These are phyloP conservation scores for Furcifer pardalis DNA, from an alignment of 2,797 vertebrate species.

Conservation along the genomic window DNA sequence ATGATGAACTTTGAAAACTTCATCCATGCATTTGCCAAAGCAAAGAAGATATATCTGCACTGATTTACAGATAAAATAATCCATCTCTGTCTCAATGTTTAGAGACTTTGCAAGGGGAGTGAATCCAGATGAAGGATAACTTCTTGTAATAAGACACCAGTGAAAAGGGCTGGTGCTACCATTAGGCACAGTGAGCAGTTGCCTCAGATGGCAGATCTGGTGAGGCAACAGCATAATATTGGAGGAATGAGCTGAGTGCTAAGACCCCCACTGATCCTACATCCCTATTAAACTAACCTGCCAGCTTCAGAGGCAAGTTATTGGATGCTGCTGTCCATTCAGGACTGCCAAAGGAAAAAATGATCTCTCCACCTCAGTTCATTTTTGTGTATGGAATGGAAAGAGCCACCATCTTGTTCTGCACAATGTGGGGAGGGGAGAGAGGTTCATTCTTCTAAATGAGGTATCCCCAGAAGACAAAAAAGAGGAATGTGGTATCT, in stretches of 20 bases:
- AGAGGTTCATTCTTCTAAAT: background rate
- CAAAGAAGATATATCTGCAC: background rate
- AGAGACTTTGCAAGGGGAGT: background rate
- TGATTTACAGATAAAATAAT: too few relatives aligned
- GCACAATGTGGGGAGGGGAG: background rate
- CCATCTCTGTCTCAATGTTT: too few relatives aligned
- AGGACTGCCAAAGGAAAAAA: too few relatives aligned
- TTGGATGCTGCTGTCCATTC: too few relatives aligned
- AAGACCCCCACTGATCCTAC: too few relatives aligned
- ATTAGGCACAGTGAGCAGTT: background rate
- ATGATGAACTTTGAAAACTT: background rate
- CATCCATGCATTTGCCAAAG: background rate
- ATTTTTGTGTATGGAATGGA: background rate
- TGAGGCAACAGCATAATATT: too few relatives aligned
- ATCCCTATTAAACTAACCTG: too few relatives aligned
- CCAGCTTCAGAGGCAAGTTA: too few relatives aligned
- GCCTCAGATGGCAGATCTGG: background rate
- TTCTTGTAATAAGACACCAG: background rate
- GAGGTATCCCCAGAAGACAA: background rate
- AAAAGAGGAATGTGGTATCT: background rate
- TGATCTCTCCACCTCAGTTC: too few relatives aligned
- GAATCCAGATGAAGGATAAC: background rate
- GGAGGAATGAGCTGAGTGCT: too few relatives aligned
- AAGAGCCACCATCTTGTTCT: background rate
- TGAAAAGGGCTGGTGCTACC: background rate